A percentile compares a stretch with the other conserved stretches of the same genome.
These are phyloP conservation scores for Sylvietta virens DNA, from an alignment of 2,113 vertebrate genomes.

Conservation along the genomic window DNA sequence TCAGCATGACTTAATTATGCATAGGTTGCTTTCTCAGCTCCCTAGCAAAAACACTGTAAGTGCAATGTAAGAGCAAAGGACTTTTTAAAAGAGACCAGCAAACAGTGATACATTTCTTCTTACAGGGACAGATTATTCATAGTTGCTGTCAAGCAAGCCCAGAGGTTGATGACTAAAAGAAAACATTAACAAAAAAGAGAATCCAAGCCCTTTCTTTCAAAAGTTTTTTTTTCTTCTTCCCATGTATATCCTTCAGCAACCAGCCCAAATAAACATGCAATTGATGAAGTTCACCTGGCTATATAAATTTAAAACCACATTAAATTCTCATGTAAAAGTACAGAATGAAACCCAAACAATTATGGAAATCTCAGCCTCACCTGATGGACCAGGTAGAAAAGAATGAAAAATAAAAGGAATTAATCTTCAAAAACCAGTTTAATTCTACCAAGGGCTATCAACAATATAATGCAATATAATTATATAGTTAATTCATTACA, in stretches of 20 bases:
- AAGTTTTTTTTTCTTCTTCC: constrained; percentile 25
- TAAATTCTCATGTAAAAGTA: neutral
- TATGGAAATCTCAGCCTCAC: neutral
- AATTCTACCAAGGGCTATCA: neutral
- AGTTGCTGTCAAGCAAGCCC: neutral
- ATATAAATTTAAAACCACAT: neutral
- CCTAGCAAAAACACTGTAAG: neutral
- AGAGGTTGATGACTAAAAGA: constrained; percentile 24
- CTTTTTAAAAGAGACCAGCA: neutral
- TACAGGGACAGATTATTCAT: constrained; percentile 1
- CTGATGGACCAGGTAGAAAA: neutral
- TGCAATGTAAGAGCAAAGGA: neutral
- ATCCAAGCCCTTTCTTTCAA: neutral
- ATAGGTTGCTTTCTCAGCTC: neutral
- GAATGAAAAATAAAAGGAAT: neutral
- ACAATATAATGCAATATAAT: neutral
- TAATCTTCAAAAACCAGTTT: neutral
- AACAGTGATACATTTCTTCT: neutral
- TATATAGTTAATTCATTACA: neutral
- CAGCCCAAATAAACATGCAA: neutral
- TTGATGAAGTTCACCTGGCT: neutral
- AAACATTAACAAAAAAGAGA: neutral
- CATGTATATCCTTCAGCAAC: constrained; percentile 2
- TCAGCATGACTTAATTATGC: neutral
- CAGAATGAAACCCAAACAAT: neutral